A percentile compares a stretch with the other conserved stretches of the same genome.
Evolutionary conservation across 2,113 vertebrate species (phyloP).

Genomic region (Leuciscus idus): DNA sequence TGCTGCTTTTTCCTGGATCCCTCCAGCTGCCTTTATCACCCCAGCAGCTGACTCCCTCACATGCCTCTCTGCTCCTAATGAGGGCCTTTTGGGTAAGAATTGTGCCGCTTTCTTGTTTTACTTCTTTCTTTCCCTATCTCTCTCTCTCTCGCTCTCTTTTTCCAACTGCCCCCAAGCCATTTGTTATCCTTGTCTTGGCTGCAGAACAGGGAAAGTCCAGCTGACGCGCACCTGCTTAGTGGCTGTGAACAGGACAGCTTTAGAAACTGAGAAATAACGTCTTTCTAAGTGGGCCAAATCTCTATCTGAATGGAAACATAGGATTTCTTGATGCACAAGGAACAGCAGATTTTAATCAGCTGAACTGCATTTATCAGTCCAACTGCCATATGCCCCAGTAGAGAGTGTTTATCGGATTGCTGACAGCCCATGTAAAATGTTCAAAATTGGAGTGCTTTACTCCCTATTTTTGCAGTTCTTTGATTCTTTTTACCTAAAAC

Average conservation of each 20-base stretch:
- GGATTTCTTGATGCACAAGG: slow-evolving; percentile 22
- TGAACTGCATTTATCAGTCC: background rate
- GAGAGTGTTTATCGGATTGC: background rate
- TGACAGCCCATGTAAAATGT: background rate
- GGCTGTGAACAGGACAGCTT: slow-evolving; percentile 54
- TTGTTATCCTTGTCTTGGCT: slow-evolving; percentile 54
- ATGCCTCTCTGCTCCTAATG: slow-evolving; percentile 51
- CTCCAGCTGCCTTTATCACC: slow-evolving; percentile 46
- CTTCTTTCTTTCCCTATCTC: slow-evolving; percentile 11
- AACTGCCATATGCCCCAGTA: slow-evolving; percentile 8
- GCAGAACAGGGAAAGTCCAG: slow-evolving; percentile 52
- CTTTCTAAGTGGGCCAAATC: slow-evolving; percentile 7
- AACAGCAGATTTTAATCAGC: slow-evolving; percentile 33
- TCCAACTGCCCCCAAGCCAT: slow-evolving; percentile 51
- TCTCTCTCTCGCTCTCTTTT: slow-evolving; percentile 20
- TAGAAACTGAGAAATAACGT: slow-evolving; percentile 44
- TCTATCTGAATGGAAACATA: slow-evolving; percentile 35
- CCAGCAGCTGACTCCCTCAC: slow-evolving; percentile 51
- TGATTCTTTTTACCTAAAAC: background rate
- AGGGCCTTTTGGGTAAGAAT: slow-evolving; percentile 53
- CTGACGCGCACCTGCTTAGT: slow-evolving; percentile 62
- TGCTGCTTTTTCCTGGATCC: slow-evolving; percentile 59
- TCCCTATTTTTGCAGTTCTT: background rate
- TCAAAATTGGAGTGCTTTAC: background rate
- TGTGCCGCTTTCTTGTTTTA: slow-evolving; percentile 39